These are phyloP conservation scores for Tautogolabrus adspersus DNA, from an alignment of 2,113 vertebrate genomes.

Conservation along the genomic window DNA sequence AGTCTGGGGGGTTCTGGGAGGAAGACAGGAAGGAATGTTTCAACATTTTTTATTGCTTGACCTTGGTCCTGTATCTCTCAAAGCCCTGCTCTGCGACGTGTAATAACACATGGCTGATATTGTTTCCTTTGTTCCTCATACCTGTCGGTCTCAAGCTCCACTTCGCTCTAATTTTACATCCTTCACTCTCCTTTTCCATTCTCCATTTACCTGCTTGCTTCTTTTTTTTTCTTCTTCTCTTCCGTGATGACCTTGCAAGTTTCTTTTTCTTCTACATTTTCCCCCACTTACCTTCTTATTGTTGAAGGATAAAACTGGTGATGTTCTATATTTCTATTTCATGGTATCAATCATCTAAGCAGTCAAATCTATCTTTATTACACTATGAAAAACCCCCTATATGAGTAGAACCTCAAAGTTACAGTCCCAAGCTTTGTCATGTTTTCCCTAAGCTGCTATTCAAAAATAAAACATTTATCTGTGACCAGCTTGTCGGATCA, in stretches of 20 bases:
- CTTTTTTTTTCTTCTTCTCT: neutral
- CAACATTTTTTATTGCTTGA: conserved; percentile 68
- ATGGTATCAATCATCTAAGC: neutral
- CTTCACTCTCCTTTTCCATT: conserved; percentile 2
- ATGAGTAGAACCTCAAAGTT: neutral
- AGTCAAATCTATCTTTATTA: neutral
- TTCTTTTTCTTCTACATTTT: neutral
- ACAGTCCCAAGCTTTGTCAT: neutral
- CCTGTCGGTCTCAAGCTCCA: conserved; percentile 19
- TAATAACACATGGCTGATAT: conserved; percentile 70
- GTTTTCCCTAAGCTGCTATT: neutral
- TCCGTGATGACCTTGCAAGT: neutral
- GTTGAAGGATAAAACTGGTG: neutral
- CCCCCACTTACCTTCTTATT: neutral
- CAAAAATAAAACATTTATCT: neutral
- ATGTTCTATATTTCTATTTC: neutral
- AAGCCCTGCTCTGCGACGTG: conserved; percentile 52
- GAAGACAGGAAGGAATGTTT: conserved; percentile 41
- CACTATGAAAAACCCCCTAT: conserved; percentile 3
- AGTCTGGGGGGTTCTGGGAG: conserved; percentile 94
- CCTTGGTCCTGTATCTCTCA: conserved; percentile 55
- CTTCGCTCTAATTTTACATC: conserved; percentile 35
- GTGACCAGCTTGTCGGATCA: conserved; percentile 1
- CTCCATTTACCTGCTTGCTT: conserved; percentile 2
- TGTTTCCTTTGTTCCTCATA: conserved; percentile 45